Evolutionary conservation across 2,888 invertebrate species (phyloP).

Genomic region (Sesamia inferens): DNA sequence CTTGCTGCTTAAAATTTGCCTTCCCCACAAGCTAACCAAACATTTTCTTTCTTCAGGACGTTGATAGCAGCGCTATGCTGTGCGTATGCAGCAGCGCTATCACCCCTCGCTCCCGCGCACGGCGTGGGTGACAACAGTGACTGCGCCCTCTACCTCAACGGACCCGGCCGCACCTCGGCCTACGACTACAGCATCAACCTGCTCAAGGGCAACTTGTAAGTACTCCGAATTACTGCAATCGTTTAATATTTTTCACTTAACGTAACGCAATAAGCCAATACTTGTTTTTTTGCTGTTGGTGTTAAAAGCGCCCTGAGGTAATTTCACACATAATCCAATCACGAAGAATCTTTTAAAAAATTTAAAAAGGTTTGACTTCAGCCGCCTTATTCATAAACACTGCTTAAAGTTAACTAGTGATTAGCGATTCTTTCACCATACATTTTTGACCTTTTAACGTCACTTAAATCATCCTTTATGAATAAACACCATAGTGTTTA

Average conservation of each 20-base stretch:
- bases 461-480: too few species aligned
- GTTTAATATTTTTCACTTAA: constrained; percentile 12
- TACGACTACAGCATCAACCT: constrained; percentile 96
- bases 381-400: too few species aligned
- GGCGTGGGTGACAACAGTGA: constrained; percentile 88
- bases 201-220: constrained; percentile 95
- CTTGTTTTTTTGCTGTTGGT: constrained; percentile 1
- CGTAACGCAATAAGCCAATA: constrained; percentile 20
- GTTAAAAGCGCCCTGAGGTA: not conserved
- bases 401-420: too few species aligned
- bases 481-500: too few species aligned
- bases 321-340: too few species aligned
- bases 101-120: constrained; percentile 71
- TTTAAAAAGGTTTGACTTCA: not conserved
- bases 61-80: constrained; percentile 81
- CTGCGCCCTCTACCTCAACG: constrained; percentile 94
- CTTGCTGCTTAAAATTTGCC: too few species aligned
- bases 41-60: constrained; percentile 74
- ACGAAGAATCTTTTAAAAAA: not conserved
- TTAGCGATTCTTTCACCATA: too few species aligned
- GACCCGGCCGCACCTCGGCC: constrained; percentile 94
- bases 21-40: not conserved
- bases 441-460: too few species aligned
- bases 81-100: constrained; percentile 73
- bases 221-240: constrained; percentile 69